Evolutionary conservation across 2,113 vertebrate species (phyloP).

Genomic region (Dasypus novemcinctus): DNA sequence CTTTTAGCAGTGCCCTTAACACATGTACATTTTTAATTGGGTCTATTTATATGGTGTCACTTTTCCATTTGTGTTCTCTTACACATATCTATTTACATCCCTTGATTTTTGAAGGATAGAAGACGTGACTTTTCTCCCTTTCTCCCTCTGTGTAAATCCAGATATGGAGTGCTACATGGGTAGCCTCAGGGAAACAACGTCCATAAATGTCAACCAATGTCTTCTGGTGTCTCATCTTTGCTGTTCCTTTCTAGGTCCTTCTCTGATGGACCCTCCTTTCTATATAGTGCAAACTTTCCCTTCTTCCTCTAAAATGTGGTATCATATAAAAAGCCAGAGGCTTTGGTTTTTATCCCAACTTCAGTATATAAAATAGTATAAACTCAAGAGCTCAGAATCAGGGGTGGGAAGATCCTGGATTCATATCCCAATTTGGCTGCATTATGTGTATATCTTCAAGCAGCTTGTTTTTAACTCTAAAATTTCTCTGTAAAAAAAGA

Average conservation of each 20-base stretch:
- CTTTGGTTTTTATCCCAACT: neutral
- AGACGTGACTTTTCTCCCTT: neutral
- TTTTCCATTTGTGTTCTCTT: slow-evolving; percentile 17
- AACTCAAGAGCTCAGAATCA: neutral
- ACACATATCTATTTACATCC: neutral
- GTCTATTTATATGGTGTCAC: slow-evolving; percentile 28
- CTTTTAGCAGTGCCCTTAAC: neutral
- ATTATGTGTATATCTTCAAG: neutral
- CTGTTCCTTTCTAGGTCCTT: neutral
- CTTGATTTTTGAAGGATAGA: neutral
- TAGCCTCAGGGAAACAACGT: neutral
- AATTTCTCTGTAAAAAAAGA: neutral
- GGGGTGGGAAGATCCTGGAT: neutral
- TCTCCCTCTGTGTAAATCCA: neutral
- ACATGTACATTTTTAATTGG: neutral
- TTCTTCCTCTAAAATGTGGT: neutral
- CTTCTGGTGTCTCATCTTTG: neutral
- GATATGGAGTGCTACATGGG: neutral
- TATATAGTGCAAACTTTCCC: neutral
- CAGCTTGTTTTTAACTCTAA: neutral
- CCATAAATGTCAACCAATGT: neutral
- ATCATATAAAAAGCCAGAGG: neutral
- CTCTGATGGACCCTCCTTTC: neutral
- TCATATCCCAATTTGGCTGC: neutral
- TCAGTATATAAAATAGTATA: neutral